A percentile compares a stretch with the other conserved stretches of the same genome.
Conservation (phyloP, 2,797 vertebrate species). For the Rhodeus uyekii region DNA sequence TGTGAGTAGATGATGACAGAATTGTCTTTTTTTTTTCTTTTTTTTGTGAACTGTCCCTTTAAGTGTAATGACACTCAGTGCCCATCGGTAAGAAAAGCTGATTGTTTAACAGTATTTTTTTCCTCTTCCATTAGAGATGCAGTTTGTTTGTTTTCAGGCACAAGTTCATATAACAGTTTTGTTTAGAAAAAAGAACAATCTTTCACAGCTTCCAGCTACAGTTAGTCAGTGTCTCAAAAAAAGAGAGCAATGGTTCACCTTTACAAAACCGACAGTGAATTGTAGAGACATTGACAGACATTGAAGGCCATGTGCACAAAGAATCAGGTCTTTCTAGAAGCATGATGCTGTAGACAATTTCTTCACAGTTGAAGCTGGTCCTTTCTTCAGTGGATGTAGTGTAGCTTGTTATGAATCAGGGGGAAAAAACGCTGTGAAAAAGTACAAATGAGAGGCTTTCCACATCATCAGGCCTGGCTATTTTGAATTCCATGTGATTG, state of each 20-base stretch:
- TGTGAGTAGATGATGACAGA: constrained; percentile 10
- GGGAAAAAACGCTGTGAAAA: neutral
- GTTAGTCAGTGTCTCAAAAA: constrained; percentile 78
- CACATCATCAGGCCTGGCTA: constrained; percentile 1
- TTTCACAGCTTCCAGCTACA: constrained; percentile 78
- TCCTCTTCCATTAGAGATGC: constrained; percentile 64
- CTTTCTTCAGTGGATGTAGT: neutral
- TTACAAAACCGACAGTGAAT: constrained; percentile 71
- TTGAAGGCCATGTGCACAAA: constrained; percentile 43
- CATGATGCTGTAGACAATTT: constrained; percentile 21
- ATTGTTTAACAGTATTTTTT: constrained; percentile 81
- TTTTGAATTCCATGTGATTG: constrained; percentile 38
- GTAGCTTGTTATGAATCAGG: constrained; percentile 5
- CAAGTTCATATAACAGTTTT: constrained; percentile 82
- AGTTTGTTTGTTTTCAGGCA: constrained; percentile 88
- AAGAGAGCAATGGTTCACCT: constrained; percentile 61
- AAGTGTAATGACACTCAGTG: constrained; percentile 67
- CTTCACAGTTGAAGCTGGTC: constrained; percentile 9
- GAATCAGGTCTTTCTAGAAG: constrained; percentile 29
- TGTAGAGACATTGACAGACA: constrained; percentile 54
- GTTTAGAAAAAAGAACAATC: constrained; percentile 73
- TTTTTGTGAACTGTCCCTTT: constrained; percentile 12
- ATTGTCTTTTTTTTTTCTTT: neutral
- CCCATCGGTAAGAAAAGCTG: constrained; percentile 70
- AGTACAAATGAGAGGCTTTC: neutral